phyloP scores from a whole-genome alignment of 2,888 invertebrate genomes.

The Microplitis manilae region DNA sequence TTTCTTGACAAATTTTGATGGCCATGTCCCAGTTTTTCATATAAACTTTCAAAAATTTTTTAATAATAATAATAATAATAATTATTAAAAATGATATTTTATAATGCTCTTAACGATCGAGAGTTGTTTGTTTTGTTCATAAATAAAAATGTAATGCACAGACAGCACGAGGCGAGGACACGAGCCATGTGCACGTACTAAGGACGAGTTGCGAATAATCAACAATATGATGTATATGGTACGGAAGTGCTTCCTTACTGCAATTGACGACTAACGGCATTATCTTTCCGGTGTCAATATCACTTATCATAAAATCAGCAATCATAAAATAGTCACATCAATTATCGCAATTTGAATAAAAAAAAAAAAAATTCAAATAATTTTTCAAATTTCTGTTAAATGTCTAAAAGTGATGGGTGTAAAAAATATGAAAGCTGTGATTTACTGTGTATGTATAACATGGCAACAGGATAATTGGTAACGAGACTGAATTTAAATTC shows the following conservation, averaged over 20 bases:
- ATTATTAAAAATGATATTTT: too few species aligned
- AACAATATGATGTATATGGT: slow-evolving; percentile 24
- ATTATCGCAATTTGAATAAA: not conserved
- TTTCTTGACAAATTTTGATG: too few species aligned
- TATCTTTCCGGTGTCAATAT: slow-evolving; percentile 51
- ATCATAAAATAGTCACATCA: not conserved
- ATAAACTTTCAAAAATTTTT: too few species aligned
- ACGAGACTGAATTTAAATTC: slow-evolving; percentile 65
- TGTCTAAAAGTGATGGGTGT: too few species aligned
- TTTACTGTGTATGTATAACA: slow-evolving; percentile 21
- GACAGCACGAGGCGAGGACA: slow-evolving; percentile 25
- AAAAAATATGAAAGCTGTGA: not conserved
- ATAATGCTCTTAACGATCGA: not conserved
- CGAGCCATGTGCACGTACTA: slow-evolving; percentile 39
- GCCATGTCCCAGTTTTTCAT: too few species aligned
- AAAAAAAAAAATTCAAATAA: not conserved
- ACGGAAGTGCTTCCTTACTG: slow-evolving; percentile 55
- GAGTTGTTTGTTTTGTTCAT: slow-evolving; percentile 11
- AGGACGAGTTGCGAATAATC: slow-evolving; percentile 39
- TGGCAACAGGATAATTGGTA: slow-evolving; percentile 42
- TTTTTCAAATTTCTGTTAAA: too few species aligned
- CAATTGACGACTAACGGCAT: slow-evolving; percentile 51
- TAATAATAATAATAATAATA: too few species aligned
- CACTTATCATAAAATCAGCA: not conserved
- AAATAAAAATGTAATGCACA: slow-evolving; percentile 27